Evolutionary conservation across 2,888 invertebrate species (phyloP).

Genomic region (Lithophane semibrunnea): DNA sequence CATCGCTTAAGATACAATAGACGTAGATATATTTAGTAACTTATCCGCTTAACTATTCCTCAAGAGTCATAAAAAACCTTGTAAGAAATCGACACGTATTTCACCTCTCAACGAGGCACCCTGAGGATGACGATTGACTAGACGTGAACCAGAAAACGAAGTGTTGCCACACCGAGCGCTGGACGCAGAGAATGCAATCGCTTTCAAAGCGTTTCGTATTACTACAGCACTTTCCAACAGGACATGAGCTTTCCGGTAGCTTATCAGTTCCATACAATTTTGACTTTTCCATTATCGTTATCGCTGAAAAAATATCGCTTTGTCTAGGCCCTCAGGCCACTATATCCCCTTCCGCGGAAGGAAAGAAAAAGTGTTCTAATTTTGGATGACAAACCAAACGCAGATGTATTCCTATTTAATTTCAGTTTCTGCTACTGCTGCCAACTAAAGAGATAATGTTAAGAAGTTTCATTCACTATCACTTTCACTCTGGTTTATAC

Average conservation of each 20-base stretch:
- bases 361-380: conserved; percentile 4
- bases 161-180: too few species aligned
- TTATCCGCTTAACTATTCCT: too few species aligned
- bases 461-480: neutral
- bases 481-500: neutral
- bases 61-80: too few species aligned
- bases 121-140: too few species aligned
- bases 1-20: too few species aligned
- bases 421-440: neutral
- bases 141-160: too few species aligned
- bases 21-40: too few species aligned
- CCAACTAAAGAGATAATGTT: neutral
- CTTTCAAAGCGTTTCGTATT: neutral
- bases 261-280: neutral
- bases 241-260: neutral
- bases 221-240: neutral
- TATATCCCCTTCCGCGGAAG: neutral
- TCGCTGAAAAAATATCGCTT: neutral
- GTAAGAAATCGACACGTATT: too few species aligned
- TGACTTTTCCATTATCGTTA: neutral
- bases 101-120: too few species aligned
- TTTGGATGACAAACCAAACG: neutral
- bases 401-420: neutral
- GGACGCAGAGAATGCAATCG: too few species aligned
- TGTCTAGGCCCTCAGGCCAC: too few species aligned